Evolutionary conservation across 2,113 vertebrate species (phyloP).

Genomic region (Poecile atricapillus): DNA sequence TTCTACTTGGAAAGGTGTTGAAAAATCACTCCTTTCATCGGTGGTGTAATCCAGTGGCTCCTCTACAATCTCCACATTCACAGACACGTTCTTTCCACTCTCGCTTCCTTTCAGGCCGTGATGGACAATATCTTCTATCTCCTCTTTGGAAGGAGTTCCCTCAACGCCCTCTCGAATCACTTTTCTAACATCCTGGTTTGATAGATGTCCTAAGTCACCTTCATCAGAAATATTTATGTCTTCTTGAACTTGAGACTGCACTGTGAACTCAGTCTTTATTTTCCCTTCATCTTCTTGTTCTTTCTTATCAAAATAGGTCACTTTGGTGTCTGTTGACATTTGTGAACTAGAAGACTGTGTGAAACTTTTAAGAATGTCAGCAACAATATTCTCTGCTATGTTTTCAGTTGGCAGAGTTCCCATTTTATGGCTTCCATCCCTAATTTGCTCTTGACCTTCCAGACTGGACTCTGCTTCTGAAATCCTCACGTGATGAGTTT

Average conservation of each 20-base stretch:
- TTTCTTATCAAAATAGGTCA: conserved; percentile 81
- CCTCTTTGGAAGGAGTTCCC: conserved; percentile 74
- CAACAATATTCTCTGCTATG: conserved; percentile 74
- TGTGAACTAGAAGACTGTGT: conserved; percentile 78
- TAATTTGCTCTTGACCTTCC: not conserved
- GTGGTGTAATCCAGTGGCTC: conserved; percentile 75
- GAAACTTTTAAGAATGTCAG: conserved; percentile 85
- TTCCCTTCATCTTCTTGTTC: conserved; percentile 76
- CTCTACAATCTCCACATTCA: conserved; percentile 91
- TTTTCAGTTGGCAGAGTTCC: conserved; percentile 48
- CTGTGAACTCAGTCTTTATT: conserved; percentile 82
- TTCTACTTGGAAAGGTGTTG: conserved; percentile 85
- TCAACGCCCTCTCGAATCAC: conserved; percentile 74
- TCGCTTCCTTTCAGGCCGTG: conserved; percentile 74
- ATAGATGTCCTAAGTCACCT: conserved; percentile 69
- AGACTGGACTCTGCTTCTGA: conserved; percentile 7
- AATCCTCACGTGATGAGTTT: not conserved
- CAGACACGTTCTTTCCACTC: conserved; percentile 71
- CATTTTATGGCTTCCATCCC: not conserved
- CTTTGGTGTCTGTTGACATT: conserved; percentile 75
- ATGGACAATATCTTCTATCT: conserved; percentile 81
- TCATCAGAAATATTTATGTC: conserved; percentile 77
- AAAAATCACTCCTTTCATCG: conserved; percentile 69
- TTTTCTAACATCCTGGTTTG: conserved; percentile 76
- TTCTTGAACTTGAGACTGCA: conserved; percentile 85